Percentiles rank a stretch among this genome's conserved stretches.
These are phyloP conservation scores for Homarus gammarus DNA, from an alignment of 2,888 invertebrate genomes.

Conservation along the genomic window DNA sequence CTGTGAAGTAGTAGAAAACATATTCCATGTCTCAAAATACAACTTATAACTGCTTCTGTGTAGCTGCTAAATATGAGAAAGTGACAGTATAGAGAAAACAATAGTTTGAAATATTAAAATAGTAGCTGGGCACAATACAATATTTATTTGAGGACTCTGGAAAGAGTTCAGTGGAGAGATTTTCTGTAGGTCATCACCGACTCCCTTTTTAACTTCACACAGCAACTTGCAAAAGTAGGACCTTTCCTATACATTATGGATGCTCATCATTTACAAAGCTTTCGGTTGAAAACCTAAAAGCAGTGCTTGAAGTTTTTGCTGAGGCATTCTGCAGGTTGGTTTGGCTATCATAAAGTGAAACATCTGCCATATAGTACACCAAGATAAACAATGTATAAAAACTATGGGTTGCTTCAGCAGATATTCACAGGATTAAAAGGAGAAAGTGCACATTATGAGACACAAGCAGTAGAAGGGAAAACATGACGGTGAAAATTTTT, in stretches of 20 bases:
- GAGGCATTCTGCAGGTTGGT: not conserved
- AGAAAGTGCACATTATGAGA: too few relatives aligned
- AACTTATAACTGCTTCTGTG: not conserved
- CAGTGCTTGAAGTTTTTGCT: not conserved
- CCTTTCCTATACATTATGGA: not conserved
- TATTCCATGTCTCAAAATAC: conserved; percentile 15
- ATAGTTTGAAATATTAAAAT: conserved; percentile 5
- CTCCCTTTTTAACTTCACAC: not conserved
- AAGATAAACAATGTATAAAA: too few relatives aligned
- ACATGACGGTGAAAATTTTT: too few relatives aligned
- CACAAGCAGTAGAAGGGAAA: too few relatives aligned
- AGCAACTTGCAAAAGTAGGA: not conserved
- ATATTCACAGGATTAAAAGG: too few relatives aligned
- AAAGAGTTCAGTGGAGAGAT: not conserved
- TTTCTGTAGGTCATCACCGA: not conserved
- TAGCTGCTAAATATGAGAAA: conserved; percentile 21
- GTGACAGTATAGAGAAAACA: conserved; percentile 1
- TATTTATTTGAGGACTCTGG: not conserved
- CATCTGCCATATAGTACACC: too few relatives aligned
- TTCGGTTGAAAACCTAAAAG: too few relatives aligned
- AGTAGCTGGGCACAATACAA: conserved; percentile 14
- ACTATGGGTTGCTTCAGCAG: too few relatives aligned
- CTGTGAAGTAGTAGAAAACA: not conserved
- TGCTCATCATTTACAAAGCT: too few relatives aligned
- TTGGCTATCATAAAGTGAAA: not conserved